Evolutionary conservation across 2,797 vertebrate genomes (phyloP).

Genomic region (Lycodopsis pacificus): DNA sequence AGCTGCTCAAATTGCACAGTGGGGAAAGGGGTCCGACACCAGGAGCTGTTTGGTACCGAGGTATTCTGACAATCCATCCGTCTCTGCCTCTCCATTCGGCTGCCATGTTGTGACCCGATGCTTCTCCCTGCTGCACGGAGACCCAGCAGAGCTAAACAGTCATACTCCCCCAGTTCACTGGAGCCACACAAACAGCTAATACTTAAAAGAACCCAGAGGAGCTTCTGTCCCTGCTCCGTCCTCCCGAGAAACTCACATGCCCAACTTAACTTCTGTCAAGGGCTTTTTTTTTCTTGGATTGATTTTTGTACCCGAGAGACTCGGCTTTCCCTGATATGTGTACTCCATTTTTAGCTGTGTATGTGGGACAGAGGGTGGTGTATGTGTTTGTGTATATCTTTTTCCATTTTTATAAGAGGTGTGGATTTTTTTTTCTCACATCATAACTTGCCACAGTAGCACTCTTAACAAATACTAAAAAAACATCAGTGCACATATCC

Average conservation of each 20-base stretch:
- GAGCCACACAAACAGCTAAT: constrained; percentile 75
- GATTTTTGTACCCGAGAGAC: constrained; percentile 69
- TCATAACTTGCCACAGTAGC: constrained; percentile 11
- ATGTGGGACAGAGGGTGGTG: constrained; percentile 16
- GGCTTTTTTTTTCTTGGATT: constrained; percentile 54
- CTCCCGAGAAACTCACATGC: constrained; percentile 51
- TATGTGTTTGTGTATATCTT: neutral
- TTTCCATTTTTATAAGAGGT: too few relatives aligned
- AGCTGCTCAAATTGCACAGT: constrained; percentile 61
- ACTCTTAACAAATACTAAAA: neutral
- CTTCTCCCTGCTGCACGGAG: constrained; percentile 52
- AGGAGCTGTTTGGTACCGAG: constrained; percentile 42
- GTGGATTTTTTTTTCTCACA: neutral
- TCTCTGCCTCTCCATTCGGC: constrained; percentile 49
- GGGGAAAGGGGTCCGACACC: constrained; percentile 43
- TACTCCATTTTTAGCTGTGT: constrained; percentile 41
- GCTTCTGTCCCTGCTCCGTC: constrained; percentile 52
- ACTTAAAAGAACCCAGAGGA: constrained; percentile 73
- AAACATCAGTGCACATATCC: neutral
- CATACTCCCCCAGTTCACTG: constrained; percentile 67
- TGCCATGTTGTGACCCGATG: constrained; percentile 63
- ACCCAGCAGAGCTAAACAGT: constrained; percentile 59
- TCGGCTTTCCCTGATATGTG: constrained; percentile 41
- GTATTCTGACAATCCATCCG: constrained; percentile 53
- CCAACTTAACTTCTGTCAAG: constrained; percentile 62